These are phyloP conservation scores for Cynopterus brachyotis DNA, from an alignment of 2,113 vertebrate genomes.

Conservation along the genomic window DNA sequence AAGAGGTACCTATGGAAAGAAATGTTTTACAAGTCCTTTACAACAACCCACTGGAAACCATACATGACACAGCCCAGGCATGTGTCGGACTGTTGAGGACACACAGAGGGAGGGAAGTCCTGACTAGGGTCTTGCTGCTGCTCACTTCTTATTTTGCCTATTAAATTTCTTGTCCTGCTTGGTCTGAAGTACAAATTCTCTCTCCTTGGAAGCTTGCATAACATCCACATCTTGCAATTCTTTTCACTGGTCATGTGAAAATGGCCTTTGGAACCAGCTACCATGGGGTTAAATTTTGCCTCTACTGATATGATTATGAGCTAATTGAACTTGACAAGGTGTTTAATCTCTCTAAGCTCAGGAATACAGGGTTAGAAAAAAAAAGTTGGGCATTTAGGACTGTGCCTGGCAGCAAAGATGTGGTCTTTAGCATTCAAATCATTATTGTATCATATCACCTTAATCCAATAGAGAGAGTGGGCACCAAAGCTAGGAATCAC, in stretches of 20 bases:
- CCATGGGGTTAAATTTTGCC: background rate
- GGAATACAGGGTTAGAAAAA: background rate
- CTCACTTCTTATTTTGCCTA: background rate
- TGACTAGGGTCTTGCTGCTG: background rate
- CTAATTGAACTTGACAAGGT: background rate
- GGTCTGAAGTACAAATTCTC: background rate
- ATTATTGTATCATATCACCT: background rate
- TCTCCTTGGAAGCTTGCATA: background rate
- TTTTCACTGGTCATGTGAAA: background rate
- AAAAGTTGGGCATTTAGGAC: background rate
- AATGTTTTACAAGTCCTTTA: background rate
- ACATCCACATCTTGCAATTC: background rate
- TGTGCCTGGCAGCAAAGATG: background rate
- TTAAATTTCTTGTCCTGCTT: background rate
- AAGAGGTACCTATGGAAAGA: background rate
- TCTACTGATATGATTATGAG: background rate
- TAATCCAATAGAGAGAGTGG: background rate
- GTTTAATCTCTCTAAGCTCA: background rate
- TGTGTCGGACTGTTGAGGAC: background rate
- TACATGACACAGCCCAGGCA: background rate
- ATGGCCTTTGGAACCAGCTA: background rate
- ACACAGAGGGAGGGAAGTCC: background rate
- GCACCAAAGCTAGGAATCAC: background rate
- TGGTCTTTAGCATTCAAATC: background rate
- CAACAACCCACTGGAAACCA: background rate